phyloP scores from a whole-genome alignment of 2,888 invertebrate species.

The Parnassius glacialis region DNA sequence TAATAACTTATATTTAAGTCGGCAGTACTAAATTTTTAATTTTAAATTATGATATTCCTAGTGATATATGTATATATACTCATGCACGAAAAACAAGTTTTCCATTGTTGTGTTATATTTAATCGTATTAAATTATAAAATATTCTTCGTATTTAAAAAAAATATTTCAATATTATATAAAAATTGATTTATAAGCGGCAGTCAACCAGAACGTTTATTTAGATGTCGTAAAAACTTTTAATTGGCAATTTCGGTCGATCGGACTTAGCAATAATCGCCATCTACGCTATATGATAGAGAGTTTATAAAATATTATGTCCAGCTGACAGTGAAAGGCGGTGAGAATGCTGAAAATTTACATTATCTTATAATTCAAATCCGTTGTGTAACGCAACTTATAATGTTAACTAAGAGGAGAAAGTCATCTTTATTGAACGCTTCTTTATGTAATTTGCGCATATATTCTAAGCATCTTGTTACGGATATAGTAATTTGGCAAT shows the following conservation, averaged over 20 bases:
- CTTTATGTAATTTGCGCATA: conserved; percentile 8
- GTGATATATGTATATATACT: no score
- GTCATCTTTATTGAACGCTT: conserved; percentile 14
- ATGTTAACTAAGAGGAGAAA: conserved; percentile 15
- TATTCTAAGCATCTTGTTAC: not conserved
- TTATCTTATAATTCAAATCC: conserved; percentile 15
- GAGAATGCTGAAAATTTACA: conserved; percentile 18
- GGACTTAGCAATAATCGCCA: not conserved
- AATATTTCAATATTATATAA: no score
- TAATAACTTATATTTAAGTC: no score
- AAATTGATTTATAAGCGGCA: not conserved
- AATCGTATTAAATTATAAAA: no score
- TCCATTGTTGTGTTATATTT: no score
- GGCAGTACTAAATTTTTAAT: no score
- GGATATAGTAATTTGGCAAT: not conserved
- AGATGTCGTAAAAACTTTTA: conserved; percentile 10
- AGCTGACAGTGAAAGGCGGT: conserved; percentile 16
- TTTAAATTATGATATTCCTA: no score
- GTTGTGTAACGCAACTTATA: conserved; percentile 10
- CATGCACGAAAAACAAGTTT: no score
- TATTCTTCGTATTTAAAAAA: no score
- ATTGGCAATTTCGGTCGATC: conserved; percentile 1
- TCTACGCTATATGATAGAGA: conserved; percentile 16
- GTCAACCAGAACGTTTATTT: conserved; percentile 1
- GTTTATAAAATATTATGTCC: conserved; percentile 26